These are phyloP conservation scores for Epinotia bilunana DNA, from an alignment of 2,888 invertebrate genomes.

Conservation along the genomic window DNA sequence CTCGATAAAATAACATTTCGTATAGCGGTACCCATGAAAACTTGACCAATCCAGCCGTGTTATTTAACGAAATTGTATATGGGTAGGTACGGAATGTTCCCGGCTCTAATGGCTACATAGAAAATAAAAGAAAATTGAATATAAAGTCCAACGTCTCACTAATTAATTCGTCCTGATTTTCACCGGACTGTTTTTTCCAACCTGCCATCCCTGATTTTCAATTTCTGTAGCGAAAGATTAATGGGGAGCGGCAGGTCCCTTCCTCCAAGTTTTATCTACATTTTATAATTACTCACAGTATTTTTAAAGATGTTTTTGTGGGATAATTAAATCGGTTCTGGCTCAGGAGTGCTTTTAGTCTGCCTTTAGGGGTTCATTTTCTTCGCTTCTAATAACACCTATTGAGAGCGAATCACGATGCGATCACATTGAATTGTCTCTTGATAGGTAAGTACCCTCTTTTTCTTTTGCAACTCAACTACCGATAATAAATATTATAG, in stretches of 20 bases:
- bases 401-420: not conserved
- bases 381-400: conserved; percentile 18
- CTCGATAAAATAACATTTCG: not conserved
- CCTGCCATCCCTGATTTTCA: conserved; percentile 71
- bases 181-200: conserved; percentile 62
- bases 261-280: conserved; percentile 58
- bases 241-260: conserved; percentile 63
- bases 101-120: conserved; percentile 24
- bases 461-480: no score
- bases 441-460: no score
- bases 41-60: not conserved
- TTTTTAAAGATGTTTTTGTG: conserved; percentile 56
- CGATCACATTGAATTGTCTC: not conserved
- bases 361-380: conserved; percentile 10
- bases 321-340: conserved; percentile 52
- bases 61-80: conserved; percentile 11
- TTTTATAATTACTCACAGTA: conserved; percentile 59
- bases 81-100: not conserved
- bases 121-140: conserved; percentile 55
- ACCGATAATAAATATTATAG: no score
- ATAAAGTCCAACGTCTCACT: conserved; percentile 57
- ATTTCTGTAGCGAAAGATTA: conserved; percentile 71
- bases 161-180: conserved; percentile 70
- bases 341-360: conserved; percentile 43
- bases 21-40: not conserved